Conservation (phyloP, 2,888 invertebrate species). For the Tryphoninae sp. region DNA sequence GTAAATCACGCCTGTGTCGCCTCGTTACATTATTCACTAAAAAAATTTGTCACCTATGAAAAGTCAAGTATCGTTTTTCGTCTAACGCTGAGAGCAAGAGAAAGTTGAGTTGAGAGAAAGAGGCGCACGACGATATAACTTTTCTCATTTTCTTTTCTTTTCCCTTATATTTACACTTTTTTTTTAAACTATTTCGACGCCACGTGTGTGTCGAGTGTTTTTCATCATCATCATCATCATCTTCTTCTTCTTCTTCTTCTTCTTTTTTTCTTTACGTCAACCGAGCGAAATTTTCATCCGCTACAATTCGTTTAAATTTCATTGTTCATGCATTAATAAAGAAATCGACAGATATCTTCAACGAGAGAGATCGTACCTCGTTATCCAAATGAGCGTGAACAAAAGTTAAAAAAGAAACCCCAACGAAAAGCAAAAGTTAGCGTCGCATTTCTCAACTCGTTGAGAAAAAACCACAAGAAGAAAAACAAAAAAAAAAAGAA, state of each 20-base stretch:
- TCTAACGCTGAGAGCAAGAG: neutral
- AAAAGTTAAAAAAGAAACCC: neutral
- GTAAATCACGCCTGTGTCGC: neutral
- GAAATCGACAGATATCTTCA: conserved; percentile 19
- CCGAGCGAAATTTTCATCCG: neutral
- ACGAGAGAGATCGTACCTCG: conserved; percentile 14
- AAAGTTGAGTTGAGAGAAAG: neutral
- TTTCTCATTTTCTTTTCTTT: conserved; percentile 3
- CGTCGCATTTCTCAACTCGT: neutral
- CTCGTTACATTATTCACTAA: conserved; percentile 34
- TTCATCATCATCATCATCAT: no score
- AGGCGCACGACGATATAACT: conserved; percentile 1
- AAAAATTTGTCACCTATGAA: conserved; percentile 45
- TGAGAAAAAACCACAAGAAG: neutral
- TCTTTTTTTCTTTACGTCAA: no score
- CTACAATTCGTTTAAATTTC: neutral
- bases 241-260: neutral
- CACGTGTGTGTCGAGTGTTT: conserved; percentile 6
- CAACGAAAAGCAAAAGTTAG: neutral
- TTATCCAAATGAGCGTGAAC: neutral
- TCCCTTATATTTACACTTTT: conserved; percentile 42
- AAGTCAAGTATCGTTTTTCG: conserved; percentile 20
- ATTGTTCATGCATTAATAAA: conserved; percentile 9
- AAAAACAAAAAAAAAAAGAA: neutral
- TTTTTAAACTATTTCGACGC: conserved; percentile 39